Evolutionary conservation across 2,113 vertebrate species (phyloP).

Genomic region (Ailuropoda melanoleuca): DNA sequence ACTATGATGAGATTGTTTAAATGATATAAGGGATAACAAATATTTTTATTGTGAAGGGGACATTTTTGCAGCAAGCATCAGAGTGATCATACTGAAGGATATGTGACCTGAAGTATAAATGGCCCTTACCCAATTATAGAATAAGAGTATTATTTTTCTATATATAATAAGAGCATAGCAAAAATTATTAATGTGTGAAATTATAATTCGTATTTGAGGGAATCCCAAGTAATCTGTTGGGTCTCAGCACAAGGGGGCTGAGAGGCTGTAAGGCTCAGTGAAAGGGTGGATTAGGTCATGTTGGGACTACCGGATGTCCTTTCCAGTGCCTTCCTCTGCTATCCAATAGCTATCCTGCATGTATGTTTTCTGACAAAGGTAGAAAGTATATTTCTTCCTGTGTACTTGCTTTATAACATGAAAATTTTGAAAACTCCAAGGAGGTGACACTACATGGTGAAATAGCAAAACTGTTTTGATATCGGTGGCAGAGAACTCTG

Average conservation of each 20-base stretch:
- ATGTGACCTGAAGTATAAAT: not conserved
- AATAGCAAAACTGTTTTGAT: not conserved
- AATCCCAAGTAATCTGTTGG: not conserved
- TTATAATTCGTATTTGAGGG: not conserved
- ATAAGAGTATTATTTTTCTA: not conserved
- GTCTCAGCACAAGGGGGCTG: not conserved
- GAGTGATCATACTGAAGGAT: not conserved
- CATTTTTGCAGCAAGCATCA: not conserved
- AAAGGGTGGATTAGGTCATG: not conserved
- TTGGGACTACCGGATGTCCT: not conserved
- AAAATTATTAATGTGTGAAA: not conserved
- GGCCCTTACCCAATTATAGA: not conserved
- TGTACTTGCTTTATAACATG: not conserved
- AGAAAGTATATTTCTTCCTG: not conserved
- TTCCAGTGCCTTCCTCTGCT: not conserved
- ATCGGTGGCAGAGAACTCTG: not conserved
- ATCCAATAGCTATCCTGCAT: not conserved
- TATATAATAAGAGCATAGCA: not conserved
- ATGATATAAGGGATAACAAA: not conserved
- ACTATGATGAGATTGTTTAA: not conserved
- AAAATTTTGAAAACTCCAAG: not conserved
- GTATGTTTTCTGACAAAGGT: not conserved
- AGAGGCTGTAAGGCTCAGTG: fast-evolving
- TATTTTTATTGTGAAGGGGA: not conserved
- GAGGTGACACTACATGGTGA: not conserved